Evolutionary conservation across 2,113 vertebrate species (phyloP), one percentile per base, ranked within the genome.

Genomic region (Entomyzon cyanotis): DNA sequence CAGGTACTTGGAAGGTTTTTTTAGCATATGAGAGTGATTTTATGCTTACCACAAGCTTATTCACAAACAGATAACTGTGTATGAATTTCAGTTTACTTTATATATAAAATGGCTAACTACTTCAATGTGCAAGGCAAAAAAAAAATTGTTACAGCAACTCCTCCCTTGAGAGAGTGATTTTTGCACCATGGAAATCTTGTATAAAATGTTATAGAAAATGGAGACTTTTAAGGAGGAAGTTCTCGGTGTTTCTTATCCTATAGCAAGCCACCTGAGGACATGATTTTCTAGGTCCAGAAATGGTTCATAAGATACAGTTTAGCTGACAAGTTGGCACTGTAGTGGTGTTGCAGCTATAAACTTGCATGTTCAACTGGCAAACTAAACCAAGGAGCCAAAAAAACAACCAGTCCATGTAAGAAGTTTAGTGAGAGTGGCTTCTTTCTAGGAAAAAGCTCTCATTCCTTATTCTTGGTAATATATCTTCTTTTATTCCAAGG

Each of bases 61-160:
- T 97, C 98, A 97, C 95, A 97, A 94, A 95, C 16, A 71, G 85
- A 59, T 52, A 87, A 71, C 41, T 25, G 31, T 93, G 81, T 64
- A 86, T 74, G 90, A 95, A 95, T 88, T 97, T 97, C 64, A 86
- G 60, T 96, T 93, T 90, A 76, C 62, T 95, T 92, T 89, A 73
- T 64, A 86, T 77, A 96, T 71, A 94, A 98, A 88, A 87, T 94
- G 39, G 62, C 69, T 81, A 91, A 91, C 27, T 15, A 84, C 82
- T 76, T 89, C 15, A 90, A 82, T 76, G 55, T 95, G 81, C 87
- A 95, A 95, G 78, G 90, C 92, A 91, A 94, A 91, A 95, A 71
- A 15, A 46, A 59, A 56, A 4, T 30, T 60, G 23, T 94, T 86
- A 95, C 55, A 91, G 41, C 84, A 84, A 79, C 49, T 75, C 76